These are phyloP conservation scores for Chelonia mydas DNA, from an alignment of 2,797 vertebrate species.

Conservation along the genomic window DNA sequence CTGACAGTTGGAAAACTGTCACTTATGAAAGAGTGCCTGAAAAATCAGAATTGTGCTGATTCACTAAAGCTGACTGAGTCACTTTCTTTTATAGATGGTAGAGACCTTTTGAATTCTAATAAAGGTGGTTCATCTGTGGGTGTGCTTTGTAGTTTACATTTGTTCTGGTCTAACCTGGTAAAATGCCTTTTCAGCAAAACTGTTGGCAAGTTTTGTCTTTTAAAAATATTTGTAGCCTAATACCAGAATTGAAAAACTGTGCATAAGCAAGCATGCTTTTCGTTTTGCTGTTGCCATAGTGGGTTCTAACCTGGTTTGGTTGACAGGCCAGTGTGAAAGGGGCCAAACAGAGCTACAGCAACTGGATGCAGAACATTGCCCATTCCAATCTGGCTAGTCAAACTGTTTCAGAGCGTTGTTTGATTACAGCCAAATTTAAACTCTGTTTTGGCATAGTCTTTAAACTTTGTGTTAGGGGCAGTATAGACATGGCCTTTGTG, in stretches of 20 bases:
- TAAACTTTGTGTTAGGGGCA: neutral
- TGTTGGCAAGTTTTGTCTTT: neutral
- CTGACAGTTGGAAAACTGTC: conserved; percentile 10
- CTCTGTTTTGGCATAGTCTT: neutral
- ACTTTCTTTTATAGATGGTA: neutral
- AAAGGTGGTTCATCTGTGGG: neutral
- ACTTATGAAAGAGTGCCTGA: neutral
- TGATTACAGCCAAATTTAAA: neutral
- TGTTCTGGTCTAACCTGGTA: neutral
- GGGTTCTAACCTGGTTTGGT: neutral
- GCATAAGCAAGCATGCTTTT: neutral
- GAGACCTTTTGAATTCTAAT: conserved; percentile 18
- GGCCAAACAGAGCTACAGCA: neutral
- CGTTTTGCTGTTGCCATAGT: neutral
- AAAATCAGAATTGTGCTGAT: conserved; percentile 3
- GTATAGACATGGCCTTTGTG: neutral
- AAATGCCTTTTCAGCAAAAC: neutral
- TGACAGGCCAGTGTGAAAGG: neutral
- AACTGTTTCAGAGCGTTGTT: neutral
- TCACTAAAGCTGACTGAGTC: conserved; percentile 12
- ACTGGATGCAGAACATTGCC: neutral
- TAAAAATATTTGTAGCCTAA: neutral
- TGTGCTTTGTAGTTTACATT: neutral
- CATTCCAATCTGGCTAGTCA: neutral
- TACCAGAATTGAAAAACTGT: neutral